These are phyloP conservation scores for Porites rus DNA, from an alignment of 92 coral and sea anemone species.

Conservation along the genomic window DNA sequence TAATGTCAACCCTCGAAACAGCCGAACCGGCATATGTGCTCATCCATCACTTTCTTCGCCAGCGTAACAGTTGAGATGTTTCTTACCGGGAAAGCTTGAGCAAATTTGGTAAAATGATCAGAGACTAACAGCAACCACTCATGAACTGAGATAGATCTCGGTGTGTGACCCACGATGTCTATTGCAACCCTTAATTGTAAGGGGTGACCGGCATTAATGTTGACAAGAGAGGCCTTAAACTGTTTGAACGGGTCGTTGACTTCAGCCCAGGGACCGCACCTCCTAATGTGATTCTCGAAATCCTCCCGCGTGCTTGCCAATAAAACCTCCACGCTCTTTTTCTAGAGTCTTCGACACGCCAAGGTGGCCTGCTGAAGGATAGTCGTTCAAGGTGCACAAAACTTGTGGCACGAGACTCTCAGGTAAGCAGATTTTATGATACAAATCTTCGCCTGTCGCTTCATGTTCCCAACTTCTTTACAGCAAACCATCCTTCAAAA, in stretches of 20 bases:
- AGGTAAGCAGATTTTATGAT: constrained; percentile 35
- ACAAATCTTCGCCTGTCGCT: constrained; percentile 12
- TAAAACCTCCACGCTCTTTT: constrained; percentile 43
- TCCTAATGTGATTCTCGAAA: constrained; percentile 28
- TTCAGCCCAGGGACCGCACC: constrained; percentile 57
- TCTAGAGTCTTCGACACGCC: constrained; percentile 43
- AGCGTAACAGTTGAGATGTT: neutral
- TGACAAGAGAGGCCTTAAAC: constrained; percentile 37
- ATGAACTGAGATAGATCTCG: constrained; percentile 40
- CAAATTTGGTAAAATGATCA: constrained; percentile 63
- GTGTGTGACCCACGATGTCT: constrained; percentile 51
- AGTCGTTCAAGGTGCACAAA: constrained; percentile 39
- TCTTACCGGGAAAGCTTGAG: constrained; percentile 17
- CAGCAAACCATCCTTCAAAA: constrained; percentile 36
- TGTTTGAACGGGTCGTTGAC: constrained; percentile 42
- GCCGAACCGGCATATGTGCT: constrained; percentile 41
- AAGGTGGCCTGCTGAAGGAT: constrained; percentile 60
- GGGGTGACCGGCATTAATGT: constrained; percentile 54
- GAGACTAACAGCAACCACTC: constrained; percentile 67
- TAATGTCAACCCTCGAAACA: constrained; percentile 42
- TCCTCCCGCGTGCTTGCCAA: constrained; percentile 42
- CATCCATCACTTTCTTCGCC: constrained; percentile 50
- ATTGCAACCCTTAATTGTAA: constrained; percentile 53
- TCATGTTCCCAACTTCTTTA: constrained; percentile 57
- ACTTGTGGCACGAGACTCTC: constrained; percentile 33